These are phyloP conservation scores for Melieria crassipennis DNA, from an alignment of 2,888 invertebrate genomes.

Conservation along the genomic window DNA sequence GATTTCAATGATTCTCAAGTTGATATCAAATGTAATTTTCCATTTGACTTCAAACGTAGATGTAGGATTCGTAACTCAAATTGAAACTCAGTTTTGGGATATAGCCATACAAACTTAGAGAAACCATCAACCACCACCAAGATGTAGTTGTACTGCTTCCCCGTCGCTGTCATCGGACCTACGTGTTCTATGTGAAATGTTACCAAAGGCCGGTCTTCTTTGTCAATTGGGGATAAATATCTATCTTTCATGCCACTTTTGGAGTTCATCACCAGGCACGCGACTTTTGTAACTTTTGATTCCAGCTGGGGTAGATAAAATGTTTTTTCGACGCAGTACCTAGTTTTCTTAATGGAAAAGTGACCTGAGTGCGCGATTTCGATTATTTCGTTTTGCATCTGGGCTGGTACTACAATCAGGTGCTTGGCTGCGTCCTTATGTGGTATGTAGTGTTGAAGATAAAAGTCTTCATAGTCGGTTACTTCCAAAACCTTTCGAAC, in stretches of 20 bases:
- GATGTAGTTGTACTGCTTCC: slow-evolving; percentile 54
- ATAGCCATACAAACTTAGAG: slow-evolving; percentile 58
- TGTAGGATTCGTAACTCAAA: no score
- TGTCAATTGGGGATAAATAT: slow-evolving; percentile 33
- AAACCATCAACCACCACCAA: slow-evolving; percentile 54
- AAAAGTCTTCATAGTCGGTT: slow-evolving; percentile 30
- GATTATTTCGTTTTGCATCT: slow-evolving; percentile 55
- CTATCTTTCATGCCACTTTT: slow-evolving; percentile 25
- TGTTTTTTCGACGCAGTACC: no score
- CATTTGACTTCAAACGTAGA: no score
- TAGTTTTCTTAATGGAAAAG: no score
- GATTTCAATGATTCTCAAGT: no score
- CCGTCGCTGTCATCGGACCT: slow-evolving; percentile 51
- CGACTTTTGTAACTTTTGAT: no score
- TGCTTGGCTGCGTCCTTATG: slow-evolving; percentile 31
- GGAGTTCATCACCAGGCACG: no score
- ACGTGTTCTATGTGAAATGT: slow-evolving; percentile 49
- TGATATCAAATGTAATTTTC: no score
- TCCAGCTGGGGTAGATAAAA: no score
- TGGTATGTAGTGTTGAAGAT: slow-evolving; percentile 25
- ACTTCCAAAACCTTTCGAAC: slow-evolving; percentile 31
- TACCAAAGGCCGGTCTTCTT: slow-evolving; percentile 28
- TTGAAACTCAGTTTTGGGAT: slow-evolving; percentile 38
- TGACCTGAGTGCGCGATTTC: slow-evolving; percentile 2
- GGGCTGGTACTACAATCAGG: slow-evolving; percentile 30